Conservation (phyloP, 2,113 vertebrate species). For the Rhipidura dahli region DNA sequence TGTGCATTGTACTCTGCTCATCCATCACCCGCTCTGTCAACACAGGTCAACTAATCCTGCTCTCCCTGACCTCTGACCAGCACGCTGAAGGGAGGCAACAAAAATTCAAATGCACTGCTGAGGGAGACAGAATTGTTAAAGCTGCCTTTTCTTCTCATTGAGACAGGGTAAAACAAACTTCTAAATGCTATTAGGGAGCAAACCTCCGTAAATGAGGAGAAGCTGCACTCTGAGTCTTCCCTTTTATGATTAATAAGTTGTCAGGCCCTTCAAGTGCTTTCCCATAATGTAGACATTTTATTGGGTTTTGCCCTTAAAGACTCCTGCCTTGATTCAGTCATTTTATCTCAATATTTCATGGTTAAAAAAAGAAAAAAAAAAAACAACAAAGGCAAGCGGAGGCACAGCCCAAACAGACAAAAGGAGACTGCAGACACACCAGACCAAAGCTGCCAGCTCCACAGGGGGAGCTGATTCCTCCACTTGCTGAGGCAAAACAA, state of each 20-base stretch:
- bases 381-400: not conserved
- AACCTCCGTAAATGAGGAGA: not conserved
- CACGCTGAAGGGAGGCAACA: conserved; percentile 18
- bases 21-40: conserved; percentile 74
- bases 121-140: conserved; percentile 64
- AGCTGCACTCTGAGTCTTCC: not conserved
- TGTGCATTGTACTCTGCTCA: conserved; percentile 44
- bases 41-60: conserved; percentile 67
- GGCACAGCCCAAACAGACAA: not conserved
- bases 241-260: conserved; percentile 13
- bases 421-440: not conserved
- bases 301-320: conserved; percentile 16
- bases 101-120: conserved; percentile 53
- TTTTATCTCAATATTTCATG: not conserved
- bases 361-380: not conserved
- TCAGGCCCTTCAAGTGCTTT: not conserved
- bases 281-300: not conserved
- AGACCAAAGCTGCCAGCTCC: not conserved
- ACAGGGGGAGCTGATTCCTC: not conserved
- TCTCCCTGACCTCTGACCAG: conserved; percentile 60
- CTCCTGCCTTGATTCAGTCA: not conserved
- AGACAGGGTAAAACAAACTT: conserved; percentile 56
- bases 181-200: conserved; percentile 17
- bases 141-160: conserved; percentile 23
- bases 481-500: not conserved